phyloP scores from a whole-genome alignment of 2,113 vertebrate genomes.

The Vidua macroura region DNA sequence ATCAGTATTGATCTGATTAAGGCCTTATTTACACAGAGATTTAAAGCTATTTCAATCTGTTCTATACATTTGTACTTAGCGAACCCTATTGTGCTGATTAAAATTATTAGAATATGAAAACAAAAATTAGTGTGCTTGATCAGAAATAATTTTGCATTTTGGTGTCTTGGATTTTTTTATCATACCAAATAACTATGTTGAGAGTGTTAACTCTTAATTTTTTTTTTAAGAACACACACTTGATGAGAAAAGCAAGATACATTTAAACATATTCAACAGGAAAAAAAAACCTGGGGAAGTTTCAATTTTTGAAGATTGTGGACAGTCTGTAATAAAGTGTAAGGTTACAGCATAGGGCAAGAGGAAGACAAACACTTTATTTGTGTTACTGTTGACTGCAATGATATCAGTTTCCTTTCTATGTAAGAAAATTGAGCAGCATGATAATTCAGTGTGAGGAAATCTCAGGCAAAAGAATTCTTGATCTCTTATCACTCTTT shows the following conservation, averaged over 20 bases:
- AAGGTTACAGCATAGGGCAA: background rate
- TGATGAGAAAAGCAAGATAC: background rate
- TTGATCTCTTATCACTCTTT: background rate
- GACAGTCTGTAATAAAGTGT: background rate
- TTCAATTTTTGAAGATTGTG: background rate
- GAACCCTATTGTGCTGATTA: accelerated
- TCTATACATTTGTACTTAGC: background rate
- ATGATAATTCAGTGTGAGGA: background rate
- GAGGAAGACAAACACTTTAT: background rate
- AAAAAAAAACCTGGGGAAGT: background rate
- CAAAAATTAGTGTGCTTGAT: background rate
- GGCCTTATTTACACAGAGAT: background rate
- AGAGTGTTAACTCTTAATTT: background rate
- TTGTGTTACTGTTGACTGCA: background rate
- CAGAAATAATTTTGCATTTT: background rate
- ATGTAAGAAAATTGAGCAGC: background rate
- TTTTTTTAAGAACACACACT: background rate
- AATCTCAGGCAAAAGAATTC: background rate
- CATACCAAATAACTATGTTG: background rate
- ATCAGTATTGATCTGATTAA: background rate
- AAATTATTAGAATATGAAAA: background rate
- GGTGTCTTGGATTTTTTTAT: background rate
- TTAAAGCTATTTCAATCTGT: background rate
- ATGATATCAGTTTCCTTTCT: background rate
- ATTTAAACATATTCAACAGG: background rate